These are phyloP conservation scores for Drosophila maculinotata DNA, from an alignment of 2,888 invertebrate genomes.

Conservation along the genomic window DNA sequence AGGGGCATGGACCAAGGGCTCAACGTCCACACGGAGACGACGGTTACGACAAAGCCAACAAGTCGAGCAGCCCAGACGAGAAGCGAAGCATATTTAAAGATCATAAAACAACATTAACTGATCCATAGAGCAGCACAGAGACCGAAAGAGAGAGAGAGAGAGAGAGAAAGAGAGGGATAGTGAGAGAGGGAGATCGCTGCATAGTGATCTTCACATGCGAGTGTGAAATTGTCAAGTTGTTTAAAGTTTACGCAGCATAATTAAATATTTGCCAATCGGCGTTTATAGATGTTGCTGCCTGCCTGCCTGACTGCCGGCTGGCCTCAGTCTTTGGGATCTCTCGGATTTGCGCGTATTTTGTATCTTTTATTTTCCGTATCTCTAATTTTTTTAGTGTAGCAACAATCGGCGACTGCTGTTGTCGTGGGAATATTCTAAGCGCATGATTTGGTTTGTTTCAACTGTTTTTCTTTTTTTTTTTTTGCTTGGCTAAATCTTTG, in stretches of 20 bases:
- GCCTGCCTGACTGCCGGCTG: slow-evolving; percentile 9
- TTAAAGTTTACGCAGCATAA: slow-evolving; percentile 80
- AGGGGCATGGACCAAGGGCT: slow-evolving; percentile 61
- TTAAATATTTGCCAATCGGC: slow-evolving; percentile 80
- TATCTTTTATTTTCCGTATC: slow-evolving; percentile 25
- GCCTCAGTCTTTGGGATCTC: slow-evolving; percentile 24
- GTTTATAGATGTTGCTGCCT: slow-evolving; percentile 71
- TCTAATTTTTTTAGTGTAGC: slow-evolving; percentile 64
- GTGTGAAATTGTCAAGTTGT: slow-evolving; percentile 80
- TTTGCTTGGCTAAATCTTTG: slow-evolving; percentile 2
- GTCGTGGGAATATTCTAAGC: slow-evolving; percentile 73
- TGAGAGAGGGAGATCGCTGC: slow-evolving; percentile 12
- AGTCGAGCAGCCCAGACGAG: slow-evolving; percentile 60
- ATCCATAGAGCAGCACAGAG: slow-evolving; percentile 34
- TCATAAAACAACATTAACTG: slow-evolving; percentile 75
- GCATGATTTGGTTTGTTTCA: slow-evolving; percentile 24
- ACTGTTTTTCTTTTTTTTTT: slow-evolving; percentile 6
- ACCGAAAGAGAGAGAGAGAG: slow-evolving; percentile 12
- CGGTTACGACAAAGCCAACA: slow-evolving; percentile 73
- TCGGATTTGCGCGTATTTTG: slow-evolving; percentile 31
- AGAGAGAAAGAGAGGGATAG: slow-evolving; percentile 11
- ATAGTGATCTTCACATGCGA: slow-evolving; percentile 71
- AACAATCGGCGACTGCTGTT: slow-evolving; percentile 49
- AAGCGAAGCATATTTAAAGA: slow-evolving; percentile 69
- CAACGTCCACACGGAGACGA: slow-evolving; percentile 34